Evolutionary conservation across 1,140 invertebrate genomes (phyloP).

Genomic region (Pissodes strobi): DNA sequence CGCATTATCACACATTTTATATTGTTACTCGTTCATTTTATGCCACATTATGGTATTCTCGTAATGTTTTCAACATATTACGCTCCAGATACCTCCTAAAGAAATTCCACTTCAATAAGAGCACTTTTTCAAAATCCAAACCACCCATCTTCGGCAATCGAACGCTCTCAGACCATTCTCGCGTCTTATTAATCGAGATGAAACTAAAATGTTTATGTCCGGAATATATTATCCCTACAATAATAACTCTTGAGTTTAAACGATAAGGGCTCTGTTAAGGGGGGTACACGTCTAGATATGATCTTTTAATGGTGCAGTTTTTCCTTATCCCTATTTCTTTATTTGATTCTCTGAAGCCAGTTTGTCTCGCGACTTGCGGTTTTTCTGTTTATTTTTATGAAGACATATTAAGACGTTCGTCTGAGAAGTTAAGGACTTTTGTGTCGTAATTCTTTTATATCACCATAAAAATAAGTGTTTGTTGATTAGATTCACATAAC

Average conservation of each 20-base stretch:
- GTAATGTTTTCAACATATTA: too few relatives aligned
- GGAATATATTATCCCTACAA: background rate
- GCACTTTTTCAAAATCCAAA: too few relatives aligned
- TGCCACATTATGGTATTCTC: too few relatives aligned
- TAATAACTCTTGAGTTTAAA: background rate
- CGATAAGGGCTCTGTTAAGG: background rate
- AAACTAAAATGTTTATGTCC: background rate
- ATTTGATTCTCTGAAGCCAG: background rate
- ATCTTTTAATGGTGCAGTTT: background rate
- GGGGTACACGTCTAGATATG: background rate
- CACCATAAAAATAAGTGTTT: background rate
- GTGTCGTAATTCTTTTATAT: too few relatives aligned
- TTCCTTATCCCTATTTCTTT: background rate
- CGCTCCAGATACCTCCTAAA: too few relatives aligned
- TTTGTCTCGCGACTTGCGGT: background rate
- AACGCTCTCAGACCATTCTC: too few relatives aligned
- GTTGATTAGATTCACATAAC: too few relatives aligned
- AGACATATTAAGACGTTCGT: background rate
- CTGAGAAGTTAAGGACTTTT: background rate
- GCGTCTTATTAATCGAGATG: too few relatives aligned
- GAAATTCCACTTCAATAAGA: too few relatives aligned
- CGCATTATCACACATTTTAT: too few relatives aligned
- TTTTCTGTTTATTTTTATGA: slow-evolving; percentile 3
- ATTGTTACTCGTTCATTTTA: too few relatives aligned
- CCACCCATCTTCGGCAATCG: too few relatives aligned